These are phyloP conservation scores for Crocidura indochinensis DNA, from an alignment of 2,797 vertebrate species.

Conservation along the genomic window DNA sequence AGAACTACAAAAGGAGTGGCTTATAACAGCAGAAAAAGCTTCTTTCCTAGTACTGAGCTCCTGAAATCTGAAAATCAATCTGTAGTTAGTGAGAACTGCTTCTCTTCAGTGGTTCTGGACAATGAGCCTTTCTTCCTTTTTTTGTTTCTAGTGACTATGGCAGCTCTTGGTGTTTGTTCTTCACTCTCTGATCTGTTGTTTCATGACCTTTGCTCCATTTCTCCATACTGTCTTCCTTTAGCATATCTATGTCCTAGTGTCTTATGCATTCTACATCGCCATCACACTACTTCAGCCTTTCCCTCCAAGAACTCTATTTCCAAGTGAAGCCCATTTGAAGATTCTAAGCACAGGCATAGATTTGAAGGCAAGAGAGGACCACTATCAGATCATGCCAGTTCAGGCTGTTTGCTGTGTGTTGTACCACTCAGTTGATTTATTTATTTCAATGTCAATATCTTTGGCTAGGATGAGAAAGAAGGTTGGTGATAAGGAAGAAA, in stretches of 20 bases:
- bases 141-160: background rate
- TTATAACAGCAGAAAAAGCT: background rate
- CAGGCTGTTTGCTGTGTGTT: background rate
- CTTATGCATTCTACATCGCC: too few species aligned
- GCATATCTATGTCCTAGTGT: background rate
- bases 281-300: too few species aligned
- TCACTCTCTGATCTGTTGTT: background rate
- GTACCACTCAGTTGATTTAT: background rate
- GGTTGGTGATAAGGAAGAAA: too few species aligned
- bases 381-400: background rate
- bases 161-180: background rate
- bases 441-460: background rate
- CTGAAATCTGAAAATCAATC: background rate
- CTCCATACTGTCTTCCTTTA: background rate
- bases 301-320: background rate
- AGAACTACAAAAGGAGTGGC: background rate
- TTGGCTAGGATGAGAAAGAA: background rate
- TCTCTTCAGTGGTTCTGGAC: too few species aligned
- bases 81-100: background rate
- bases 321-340: background rate
- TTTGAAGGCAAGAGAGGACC: too few species aligned
- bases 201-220: fast-evolving
- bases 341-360: background rate
- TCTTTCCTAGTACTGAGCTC: background rate
- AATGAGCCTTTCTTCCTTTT: background rate